phyloP scores from a whole-genome alignment of 2,113 vertebrate species.

The Butorides virescens region DNA sequence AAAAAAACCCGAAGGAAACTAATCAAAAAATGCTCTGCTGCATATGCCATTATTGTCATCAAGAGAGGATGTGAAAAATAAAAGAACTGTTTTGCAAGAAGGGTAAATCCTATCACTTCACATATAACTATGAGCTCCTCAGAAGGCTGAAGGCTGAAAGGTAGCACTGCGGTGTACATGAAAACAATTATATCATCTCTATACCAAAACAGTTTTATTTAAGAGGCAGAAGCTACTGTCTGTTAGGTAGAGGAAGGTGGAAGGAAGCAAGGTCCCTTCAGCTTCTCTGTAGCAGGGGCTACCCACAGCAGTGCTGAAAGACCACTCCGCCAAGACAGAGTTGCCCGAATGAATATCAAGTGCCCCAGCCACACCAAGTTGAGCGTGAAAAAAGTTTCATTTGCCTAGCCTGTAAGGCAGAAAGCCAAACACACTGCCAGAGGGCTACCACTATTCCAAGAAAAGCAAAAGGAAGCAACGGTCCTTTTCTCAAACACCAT shows the following conservation, averaged over 20 bases:
- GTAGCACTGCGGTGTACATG: neutral
- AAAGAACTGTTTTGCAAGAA: neutral
- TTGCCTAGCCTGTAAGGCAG: neutral
- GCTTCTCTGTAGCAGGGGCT: neutral
- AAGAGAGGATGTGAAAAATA: neutral
- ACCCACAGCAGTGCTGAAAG: neutral
- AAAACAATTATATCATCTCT: neutral
- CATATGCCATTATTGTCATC: neutral
- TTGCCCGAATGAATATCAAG: neutral
- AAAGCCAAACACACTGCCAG: neutral
- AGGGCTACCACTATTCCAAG: neutral
- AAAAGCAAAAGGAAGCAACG: neutral
- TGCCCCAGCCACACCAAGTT: neutral
- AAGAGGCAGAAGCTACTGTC: neutral
- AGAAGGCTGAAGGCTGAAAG: neutral
- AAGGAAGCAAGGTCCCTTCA: neutral
- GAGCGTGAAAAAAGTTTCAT: neutral
- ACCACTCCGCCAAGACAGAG: neutral
- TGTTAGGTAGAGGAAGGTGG: neutral
- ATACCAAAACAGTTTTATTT: neutral
- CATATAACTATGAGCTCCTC: neutral
- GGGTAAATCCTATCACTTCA: neutral
- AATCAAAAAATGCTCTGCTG: neutral
- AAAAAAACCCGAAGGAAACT: neutral
- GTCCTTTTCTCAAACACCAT: neutral